A percentile compares a stretch with the other conserved stretches of the same genome.
phyloP scores from a whole-genome alignment of 2,888 invertebrate species.

The Lasioglossum marginatum region DNA sequence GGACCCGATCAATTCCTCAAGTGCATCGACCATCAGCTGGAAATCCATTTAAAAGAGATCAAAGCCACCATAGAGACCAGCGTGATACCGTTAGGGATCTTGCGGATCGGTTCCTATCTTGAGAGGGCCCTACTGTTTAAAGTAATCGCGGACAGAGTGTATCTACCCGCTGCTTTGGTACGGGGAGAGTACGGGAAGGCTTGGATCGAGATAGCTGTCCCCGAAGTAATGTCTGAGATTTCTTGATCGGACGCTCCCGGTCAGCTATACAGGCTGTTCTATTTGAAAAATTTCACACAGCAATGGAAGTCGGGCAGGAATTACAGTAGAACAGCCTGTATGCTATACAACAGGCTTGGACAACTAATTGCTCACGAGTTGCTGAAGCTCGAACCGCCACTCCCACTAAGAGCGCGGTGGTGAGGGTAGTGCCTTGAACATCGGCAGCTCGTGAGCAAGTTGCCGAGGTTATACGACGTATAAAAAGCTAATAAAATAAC shows the following conservation, averaged over 20 bases:
- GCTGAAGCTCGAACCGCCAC: too few relatives aligned
- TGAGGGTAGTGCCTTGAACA: neutral
- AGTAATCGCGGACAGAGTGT: constrained; percentile 87
- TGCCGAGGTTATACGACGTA: neutral
- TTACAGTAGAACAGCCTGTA: neutral
- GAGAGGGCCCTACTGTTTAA: constrained; percentile 89
- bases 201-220: constrained; percentile 89
- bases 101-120: constrained; percentile 87
- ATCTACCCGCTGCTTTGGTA: constrained; percentile 87
- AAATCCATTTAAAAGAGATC: constrained; percentile 77
- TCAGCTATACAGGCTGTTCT: neutral
- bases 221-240: constrained; percentile 69
- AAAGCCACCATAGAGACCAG: constrained; percentile 83
- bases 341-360: neutral
- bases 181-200: constrained; percentile 86
- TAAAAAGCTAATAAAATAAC: neutral
- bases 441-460: neutral
- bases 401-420: too few relatives aligned
- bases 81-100: constrained; percentile 87
- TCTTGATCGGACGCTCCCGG: neutral
- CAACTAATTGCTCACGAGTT: neutral
- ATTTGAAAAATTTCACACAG: neutral
- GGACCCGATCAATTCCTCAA: constrained; percentile 68
- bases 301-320: neutral
- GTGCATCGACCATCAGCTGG: constrained; percentile 77